Evolutionary conservation across 2,113 vertebrate species (phyloP).

Genomic region (Mellivora capensis): DNA sequence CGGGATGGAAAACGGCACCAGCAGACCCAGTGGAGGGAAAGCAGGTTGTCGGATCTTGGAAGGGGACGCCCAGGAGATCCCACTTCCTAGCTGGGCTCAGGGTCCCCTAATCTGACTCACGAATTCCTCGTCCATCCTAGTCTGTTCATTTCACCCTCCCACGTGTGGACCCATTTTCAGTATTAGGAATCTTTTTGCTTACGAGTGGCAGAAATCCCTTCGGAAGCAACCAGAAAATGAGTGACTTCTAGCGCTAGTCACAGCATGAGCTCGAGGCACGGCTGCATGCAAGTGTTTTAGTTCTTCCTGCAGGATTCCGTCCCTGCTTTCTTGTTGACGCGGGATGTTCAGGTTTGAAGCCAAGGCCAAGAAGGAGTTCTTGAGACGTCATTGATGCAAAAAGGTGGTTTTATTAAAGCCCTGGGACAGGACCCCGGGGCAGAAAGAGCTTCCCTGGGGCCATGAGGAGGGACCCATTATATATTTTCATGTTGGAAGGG

Average conservation of each 20-base stretch:
- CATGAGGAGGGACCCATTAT: not conserved
- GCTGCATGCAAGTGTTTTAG: not conserved
- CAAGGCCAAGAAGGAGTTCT: not conserved
- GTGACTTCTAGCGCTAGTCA: not conserved
- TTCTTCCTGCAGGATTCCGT: not conserved
- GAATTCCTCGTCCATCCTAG: not conserved
- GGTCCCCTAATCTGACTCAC: not conserved
- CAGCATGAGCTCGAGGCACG: not conserved
- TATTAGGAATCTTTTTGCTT: not conserved
- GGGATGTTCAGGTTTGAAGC: not conserved
- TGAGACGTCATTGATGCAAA: not conserved
- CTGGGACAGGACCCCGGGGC: not conserved
- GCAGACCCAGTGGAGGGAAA: not conserved
- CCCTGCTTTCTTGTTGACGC: not conserved
- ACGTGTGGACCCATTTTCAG: not conserved
- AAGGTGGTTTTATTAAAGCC: not conserved
- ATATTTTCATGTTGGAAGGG: not conserved
- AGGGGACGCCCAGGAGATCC: not conserved
- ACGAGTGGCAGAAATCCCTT: not conserved
- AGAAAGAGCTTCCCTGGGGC: not conserved
- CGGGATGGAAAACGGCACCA: not conserved
- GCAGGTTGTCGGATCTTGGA: not conserved
- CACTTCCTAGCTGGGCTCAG: not conserved
- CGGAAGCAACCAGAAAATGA: not conserved
- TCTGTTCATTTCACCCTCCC: not conserved